Conservation (phyloP, 2,113 vertebrate species). For the Aspiorhynchus laticeps region DNA sequence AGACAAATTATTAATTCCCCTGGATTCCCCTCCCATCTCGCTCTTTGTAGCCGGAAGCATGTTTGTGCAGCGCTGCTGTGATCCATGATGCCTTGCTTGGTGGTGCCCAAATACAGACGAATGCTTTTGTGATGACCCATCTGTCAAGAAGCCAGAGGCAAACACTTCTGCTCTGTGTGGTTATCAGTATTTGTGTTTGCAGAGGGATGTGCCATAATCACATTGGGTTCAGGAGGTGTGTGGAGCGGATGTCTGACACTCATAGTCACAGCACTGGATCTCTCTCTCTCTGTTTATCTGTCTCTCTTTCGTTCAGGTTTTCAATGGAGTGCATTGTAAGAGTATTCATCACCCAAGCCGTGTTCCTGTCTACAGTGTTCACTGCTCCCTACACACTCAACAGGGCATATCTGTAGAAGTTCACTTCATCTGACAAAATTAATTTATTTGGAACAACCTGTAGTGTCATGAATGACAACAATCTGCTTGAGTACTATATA, state of each 20-base stretch:
- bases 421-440: neutral
- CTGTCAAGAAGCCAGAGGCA: slow-evolving; percentile 46
- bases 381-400: neutral
- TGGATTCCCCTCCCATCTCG: neutral
- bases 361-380: neutral
- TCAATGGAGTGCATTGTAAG: neutral
- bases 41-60: neutral
- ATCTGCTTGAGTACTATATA: neutral
- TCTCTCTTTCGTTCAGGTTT: neutral
- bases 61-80: slow-evolving; percentile 15
- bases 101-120: slow-evolving; percentile 42
- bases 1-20: neutral
- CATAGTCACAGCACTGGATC: slow-evolving; percentile 3
- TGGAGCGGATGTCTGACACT: neutral
- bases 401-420: neutral
- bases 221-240: slow-evolving; percentile 26
- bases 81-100: slow-evolving; percentile 24
- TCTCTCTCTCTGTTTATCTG: neutral
- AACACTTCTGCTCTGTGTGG: slow-evolving; percentile 29
- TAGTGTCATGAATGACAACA: neutral
- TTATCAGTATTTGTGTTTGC: slow-evolving; percentile 39
- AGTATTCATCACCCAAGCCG: neutral
- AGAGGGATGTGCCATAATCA: slow-evolving; percentile 30
- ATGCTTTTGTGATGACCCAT: slow-evolving; percentile 42
- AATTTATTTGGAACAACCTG: neutral